Evolutionary conservation across 2,888 invertebrate genomes (phyloP).

Genomic region (Scrobipalpa costella): DNA sequence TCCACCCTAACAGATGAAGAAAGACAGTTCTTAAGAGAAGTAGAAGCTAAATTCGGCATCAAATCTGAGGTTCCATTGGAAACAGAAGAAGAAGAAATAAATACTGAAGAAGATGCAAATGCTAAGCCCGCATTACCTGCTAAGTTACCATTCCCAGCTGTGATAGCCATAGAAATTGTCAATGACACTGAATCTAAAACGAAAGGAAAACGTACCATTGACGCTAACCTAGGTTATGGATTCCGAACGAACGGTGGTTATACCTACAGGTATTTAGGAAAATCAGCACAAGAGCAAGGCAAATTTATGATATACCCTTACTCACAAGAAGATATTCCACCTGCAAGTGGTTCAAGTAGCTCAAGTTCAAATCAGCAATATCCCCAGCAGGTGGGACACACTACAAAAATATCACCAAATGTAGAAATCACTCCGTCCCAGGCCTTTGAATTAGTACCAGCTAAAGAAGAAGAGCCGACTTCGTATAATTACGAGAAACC

Average conservation of each 20-base stretch:
- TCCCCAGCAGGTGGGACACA: slow-evolving; percentile 38
- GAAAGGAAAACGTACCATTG: slow-evolving; percentile 86
- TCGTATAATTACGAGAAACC: slow-evolving; percentile 63
- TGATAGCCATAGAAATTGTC: slow-evolving; percentile 83
- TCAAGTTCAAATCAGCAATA: slow-evolving; percentile 36
- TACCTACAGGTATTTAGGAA: slow-evolving; percentile 75
- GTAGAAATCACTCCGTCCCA: slow-evolving; percentile 82
- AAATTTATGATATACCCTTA: slow-evolving; percentile 86
- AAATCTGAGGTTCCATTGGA: slow-evolving; percentile 55
- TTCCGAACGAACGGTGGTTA: slow-evolving; percentile 78
- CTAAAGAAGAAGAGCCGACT: slow-evolving; percentile 55
- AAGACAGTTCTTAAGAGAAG: slow-evolving; percentile 70
- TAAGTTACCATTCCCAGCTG: slow-evolving; percentile 70
- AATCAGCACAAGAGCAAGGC: slow-evolving; percentile 67
- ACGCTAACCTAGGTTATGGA: slow-evolving; percentile 87
- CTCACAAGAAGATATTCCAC: slow-evolving; percentile 84
- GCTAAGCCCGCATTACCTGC: slow-evolving; percentile 30
- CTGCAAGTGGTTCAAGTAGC: slow-evolving; percentile 37
- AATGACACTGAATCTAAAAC: slow-evolving; percentile 76
- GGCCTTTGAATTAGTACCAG: slow-evolving; percentile 73
- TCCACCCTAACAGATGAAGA: slow-evolving; percentile 67
- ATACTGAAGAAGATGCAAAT: slow-evolving; percentile 29
- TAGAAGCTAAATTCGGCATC: slow-evolving; percentile 73
- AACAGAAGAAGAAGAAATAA: slow-evolving; percentile 42
- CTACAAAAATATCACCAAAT: slow-evolving; percentile 50